These are phyloP conservation scores for Didymodactylos carnosus DNA, from an alignment of 2,888 invertebrate species.

Conservation along the genomic window DNA sequence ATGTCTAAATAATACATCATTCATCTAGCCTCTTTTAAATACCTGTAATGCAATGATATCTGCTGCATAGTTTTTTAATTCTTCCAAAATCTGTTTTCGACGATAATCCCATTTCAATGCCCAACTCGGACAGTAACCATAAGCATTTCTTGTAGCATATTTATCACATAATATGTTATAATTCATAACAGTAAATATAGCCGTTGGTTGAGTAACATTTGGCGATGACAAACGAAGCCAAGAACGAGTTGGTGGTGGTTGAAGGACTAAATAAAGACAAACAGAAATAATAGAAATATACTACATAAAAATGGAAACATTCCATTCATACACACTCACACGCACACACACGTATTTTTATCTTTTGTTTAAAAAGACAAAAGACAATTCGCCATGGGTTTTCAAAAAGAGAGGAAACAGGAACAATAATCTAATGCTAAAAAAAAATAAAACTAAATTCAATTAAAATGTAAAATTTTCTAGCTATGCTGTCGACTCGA, in stretches of 20 bases:
- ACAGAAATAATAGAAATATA: no score
- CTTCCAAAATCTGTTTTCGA: constrained; percentile 75
- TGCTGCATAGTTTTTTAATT: constrained; percentile 81
- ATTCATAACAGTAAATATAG: constrained; percentile 96
- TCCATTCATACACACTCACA: neutral
- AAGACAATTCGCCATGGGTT: neutral
- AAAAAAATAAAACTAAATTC: no score
- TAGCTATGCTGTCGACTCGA: no score
- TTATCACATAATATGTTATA: constrained; percentile 98
- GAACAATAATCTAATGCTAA: no score
- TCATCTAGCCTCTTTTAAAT: no score
- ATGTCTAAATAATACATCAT: no score
- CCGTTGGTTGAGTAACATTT: constrained; percentile 65
- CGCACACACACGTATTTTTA: constrained; percentile 38
- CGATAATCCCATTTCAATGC: constrained; percentile 95
- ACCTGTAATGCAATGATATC: constrained; percentile 69
- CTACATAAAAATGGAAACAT: no score
- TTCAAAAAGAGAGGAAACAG: no score
- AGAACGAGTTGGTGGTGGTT: constrained; percentile 72
- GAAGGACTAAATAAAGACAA: constrained; percentile 52
- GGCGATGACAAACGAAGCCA: constrained; percentile 81
- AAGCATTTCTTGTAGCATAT: constrained; percentile 92
- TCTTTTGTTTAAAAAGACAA: constrained; percentile 55
- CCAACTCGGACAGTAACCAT: constrained; percentile 97
- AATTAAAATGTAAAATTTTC: no score